These are phyloP conservation scores for Proales similis DNA, from an alignment of 1,140 invertebrate species.

Conservation along the genomic window DNA sequence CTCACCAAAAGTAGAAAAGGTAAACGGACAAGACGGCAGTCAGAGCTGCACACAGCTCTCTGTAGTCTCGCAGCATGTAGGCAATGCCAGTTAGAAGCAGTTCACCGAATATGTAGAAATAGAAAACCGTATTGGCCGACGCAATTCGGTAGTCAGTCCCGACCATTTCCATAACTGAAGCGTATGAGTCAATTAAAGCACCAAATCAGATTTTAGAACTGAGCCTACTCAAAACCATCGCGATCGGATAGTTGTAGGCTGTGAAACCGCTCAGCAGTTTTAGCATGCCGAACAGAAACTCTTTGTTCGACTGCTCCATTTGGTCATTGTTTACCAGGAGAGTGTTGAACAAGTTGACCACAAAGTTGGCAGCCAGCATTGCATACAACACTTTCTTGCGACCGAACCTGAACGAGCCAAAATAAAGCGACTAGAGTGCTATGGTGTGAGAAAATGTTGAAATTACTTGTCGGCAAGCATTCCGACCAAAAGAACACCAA, in stretches of 20 bases:
- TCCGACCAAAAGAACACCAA: not conserved
- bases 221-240: not conserved
- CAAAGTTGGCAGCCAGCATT: not conserved
- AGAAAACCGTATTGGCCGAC: not conserved
- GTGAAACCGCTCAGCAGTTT: not conserved
- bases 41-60: not conserved
- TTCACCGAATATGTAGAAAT: not conserved
- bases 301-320: not conserved
- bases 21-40: not conserved
- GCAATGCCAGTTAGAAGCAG: not conserved
- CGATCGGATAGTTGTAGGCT: not conserved
- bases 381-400: not conserved
- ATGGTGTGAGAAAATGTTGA: not conserved
- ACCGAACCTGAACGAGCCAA: not conserved
- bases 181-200: too few relatives aligned
- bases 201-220: too few relatives aligned
- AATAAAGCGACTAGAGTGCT: not conserved
- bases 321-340: not conserved
- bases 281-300: not conserved
- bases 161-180: not conserved
- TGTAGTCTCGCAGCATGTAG: not conserved
- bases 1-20: not conserved
- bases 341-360: not conserved
- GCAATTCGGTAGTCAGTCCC: not conserved
- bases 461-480: not conserved